phyloP scores from a whole-genome alignment of 2,113 vertebrate species.

The Leptocoma aspasia region DNA sequence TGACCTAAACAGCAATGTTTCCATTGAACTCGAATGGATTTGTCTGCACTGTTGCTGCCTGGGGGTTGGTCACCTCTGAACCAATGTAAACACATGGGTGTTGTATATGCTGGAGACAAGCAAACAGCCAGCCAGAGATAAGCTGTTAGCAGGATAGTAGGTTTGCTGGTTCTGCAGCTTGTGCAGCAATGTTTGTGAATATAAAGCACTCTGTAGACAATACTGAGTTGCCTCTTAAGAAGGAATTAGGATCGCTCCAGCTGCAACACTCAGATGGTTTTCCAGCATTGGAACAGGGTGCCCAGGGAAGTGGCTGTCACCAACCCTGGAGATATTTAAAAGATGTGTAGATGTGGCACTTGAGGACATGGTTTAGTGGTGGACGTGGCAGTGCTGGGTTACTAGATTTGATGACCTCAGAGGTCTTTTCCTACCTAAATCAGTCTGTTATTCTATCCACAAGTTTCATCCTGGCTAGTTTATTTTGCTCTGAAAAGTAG shows the following conservation, averaged over 20 bases:
- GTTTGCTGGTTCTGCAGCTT: background rate
- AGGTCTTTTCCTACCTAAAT: background rate
- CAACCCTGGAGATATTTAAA: background rate
- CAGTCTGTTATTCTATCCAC: background rate
- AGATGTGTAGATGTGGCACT: background rate
- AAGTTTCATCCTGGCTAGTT: background rate
- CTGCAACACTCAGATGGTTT: background rate
- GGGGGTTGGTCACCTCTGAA: background rate
- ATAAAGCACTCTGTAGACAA: background rate
- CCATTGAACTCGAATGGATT: background rate
- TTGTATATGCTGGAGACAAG: background rate
- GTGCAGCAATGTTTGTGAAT: background rate
- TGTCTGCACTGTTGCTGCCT: background rate
- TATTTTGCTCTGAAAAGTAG: background rate
- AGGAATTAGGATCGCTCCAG: background rate
- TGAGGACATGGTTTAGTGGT: background rate
- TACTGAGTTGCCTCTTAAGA: background rate
- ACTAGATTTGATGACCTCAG: background rate
- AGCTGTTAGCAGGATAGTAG: background rate
- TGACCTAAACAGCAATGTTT: background rate
- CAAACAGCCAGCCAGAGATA: background rate
- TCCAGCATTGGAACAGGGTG: background rate
- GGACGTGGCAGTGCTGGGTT: background rate
- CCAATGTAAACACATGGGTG: background rate
- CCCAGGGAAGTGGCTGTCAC: background rate